Base-by-base conservation (phyloP, 2,888 invertebrate species). In the Beris chalybata region DNA sequence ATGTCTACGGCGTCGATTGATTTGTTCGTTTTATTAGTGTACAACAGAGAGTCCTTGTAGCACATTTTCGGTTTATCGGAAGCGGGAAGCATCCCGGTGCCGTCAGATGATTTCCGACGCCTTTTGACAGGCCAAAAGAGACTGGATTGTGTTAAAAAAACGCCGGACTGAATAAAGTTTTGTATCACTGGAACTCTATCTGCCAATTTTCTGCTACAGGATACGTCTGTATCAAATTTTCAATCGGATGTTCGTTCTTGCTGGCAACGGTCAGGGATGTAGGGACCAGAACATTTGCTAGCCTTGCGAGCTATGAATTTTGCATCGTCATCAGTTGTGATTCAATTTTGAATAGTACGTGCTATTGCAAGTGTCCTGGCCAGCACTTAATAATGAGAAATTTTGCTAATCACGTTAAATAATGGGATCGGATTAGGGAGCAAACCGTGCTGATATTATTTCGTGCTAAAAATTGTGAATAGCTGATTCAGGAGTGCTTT, bases 11-110 rank as follows among this genome's bases (percentile, higher is more conserved):
- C 48, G 13, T 45, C 58, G 29, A 58, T 48, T 58, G 47, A 58
- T 58, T 44, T 58, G 58, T 58, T 48, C 58, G 58, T 22, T 58
- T 58, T 58, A 47, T 58, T 47, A 47, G 48, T 48, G 48, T 12
- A 32, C 5, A 48, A 48, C 13, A 48, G 22, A 5, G 12, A 48
- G 12, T 48, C 48, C 48, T 48, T 48, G 48, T 22, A 48, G 22
- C 48, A 48, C 12, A 48, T 48, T 22, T 48, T 22, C 48, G 22
- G 22, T 22, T 9, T 22, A 48, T 13, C 22, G 15, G 6, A 48
- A 48, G 5, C 9, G 15, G 1, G 6, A 11, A 48, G 13, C 5
- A 7, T 48, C 12, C 13, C 48, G 22, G 48, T 48, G 13, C 22
- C 13, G 48, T 12, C 48, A 48, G 48, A 13, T 48, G 48, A 48